These are phyloP conservation scores for Aurelia aurita complex sp. Pacific DNA, from an alignment of 30 jellyfish, hydroid and myxozoan species.

Conservation along the genomic window DNA sequence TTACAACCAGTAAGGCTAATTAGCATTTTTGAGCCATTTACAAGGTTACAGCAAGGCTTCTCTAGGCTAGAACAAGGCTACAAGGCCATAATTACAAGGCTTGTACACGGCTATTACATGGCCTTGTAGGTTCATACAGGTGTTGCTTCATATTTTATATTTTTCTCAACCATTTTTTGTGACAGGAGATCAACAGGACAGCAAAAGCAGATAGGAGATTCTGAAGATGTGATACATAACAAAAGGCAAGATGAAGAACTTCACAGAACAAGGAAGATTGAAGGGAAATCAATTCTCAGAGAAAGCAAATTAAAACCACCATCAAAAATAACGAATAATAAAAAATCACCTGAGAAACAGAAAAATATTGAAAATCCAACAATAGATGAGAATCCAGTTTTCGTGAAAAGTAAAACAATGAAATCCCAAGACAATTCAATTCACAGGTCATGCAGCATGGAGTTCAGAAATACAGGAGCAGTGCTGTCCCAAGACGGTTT, in stretches of 20 bases:
- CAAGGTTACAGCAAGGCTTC: no score
- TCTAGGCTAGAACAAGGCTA: no score
- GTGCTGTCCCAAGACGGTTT: conserved; percentile 14
- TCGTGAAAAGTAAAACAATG: not conserved
- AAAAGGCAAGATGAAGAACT: not conserved
- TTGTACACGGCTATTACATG: no score
- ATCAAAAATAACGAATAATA: not conserved
- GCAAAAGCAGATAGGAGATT: not conserved
- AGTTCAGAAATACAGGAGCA: conserved; percentile 39
- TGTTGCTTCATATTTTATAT: no score
- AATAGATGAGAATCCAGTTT: not conserved
- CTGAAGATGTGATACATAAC: not conserved
- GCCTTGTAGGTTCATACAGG: no score
- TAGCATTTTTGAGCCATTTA: no score
- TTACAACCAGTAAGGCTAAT: no score
- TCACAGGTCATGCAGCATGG: conserved; percentile 53
- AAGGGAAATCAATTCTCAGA: conserved; percentile 28
- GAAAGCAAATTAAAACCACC: conserved; percentile 50
- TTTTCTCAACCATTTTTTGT: not conserved
- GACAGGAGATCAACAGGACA: conserved; percentile 13
- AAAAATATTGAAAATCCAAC: not conserved
- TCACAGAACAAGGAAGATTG: conserved; percentile 14
- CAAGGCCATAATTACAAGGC: no score
- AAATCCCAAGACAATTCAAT: conserved; percentile 1
- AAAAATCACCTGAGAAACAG: not conserved